phyloP scores from a whole-genome alignment of 2,113 vertebrate genomes.

The Columba livia region DNA sequence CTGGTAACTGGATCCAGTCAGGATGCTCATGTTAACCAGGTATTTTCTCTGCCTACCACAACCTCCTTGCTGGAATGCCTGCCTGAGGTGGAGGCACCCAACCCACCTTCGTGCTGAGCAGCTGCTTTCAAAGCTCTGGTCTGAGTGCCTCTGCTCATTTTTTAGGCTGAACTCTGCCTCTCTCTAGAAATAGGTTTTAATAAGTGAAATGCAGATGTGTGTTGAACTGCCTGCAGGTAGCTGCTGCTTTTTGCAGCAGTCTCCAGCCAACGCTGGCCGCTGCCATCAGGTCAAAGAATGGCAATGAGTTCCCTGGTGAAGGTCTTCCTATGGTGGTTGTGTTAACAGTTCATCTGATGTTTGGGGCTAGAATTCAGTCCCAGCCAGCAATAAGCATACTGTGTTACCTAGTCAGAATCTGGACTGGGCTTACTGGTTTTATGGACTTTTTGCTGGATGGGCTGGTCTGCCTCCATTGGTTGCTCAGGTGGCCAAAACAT shows the following conservation, averaged over 20 bases:
- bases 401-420: not conserved
- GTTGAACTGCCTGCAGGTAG: not conserved
- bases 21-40: fast-evolving
- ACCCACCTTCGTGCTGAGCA: fast-evolving
- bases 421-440: not conserved
- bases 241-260: not conserved
- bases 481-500: not conserved
- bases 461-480: not conserved
- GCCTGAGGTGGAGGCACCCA: not conserved
- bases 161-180: not conserved
- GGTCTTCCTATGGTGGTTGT: not conserved
- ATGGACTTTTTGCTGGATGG: not conserved
- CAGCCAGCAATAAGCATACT: not conserved
- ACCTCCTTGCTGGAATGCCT: not conserved
- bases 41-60: not conserved
- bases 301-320: not conserved
- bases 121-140: not conserved
- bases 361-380: not conserved
- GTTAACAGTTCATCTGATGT: not conserved
- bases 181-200: not conserved
- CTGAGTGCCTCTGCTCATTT: not conserved
- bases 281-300: not conserved
- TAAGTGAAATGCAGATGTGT: not conserved
- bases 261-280: not conserved
- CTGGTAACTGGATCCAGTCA: fast-evolving